A percentile compares a stretch with the other conserved stretches of the same genome.
These are phyloP conservation scores for Hippoglossus stenolepis DNA, from an alignment of 2,113 vertebrate genomes.

Conservation along the genomic window DNA sequence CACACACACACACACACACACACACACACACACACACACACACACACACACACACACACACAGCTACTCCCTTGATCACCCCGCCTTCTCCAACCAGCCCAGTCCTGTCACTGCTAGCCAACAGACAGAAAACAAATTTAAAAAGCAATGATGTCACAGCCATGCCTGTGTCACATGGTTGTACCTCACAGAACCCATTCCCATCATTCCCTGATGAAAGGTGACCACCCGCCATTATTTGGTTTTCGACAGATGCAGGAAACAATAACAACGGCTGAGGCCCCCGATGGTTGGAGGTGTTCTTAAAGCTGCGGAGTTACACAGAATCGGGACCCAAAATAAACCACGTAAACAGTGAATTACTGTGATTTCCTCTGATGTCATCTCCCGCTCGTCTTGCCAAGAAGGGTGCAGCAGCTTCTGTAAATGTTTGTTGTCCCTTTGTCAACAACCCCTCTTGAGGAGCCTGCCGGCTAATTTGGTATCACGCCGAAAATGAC, in stretches of 20 bases:
- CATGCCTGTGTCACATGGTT: slow-evolving; percentile 53
- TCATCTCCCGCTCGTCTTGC: slow-evolving; percentile 59
- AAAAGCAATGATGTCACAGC: slow-evolving; percentile 77
- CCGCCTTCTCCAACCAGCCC: slow-evolving; percentile 37
- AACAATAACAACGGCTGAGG: slow-evolving; percentile 75
- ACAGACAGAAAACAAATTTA: slow-evolving; percentile 66
- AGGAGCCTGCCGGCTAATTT: slow-evolving; percentile 54
- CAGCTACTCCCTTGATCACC: slow-evolving; percentile 28
- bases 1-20: slow-evolving; percentile 8
- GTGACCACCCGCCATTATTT: slow-evolving; percentile 83
- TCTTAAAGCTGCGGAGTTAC: slow-evolving; percentile 60
- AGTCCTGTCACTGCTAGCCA: slow-evolving; percentile 66
- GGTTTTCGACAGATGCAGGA: slow-evolving; percentile 80
- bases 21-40: slow-evolving; percentile 8
- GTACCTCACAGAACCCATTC: slow-evolving; percentile 77
- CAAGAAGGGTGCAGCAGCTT: slow-evolving; percentile 70
- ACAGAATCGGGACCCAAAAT: slow-evolving; percentile 73
- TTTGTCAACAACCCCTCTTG: slow-evolving; percentile 65
- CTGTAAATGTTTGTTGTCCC: slow-evolving; percentile 81
- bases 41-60: slow-evolving; percentile 8
- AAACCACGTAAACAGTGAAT: slow-evolving; percentile 73
- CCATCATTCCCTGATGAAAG: slow-evolving; percentile 80
- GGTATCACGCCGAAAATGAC: slow-evolving; percentile 35
- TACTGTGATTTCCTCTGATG: slow-evolving; percentile 66
- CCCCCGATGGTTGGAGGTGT: slow-evolving; percentile 56